phyloP scores from a whole-genome alignment of 2,113 vertebrate genomes.

The Balaenoptera acutorostrata region DNA sequence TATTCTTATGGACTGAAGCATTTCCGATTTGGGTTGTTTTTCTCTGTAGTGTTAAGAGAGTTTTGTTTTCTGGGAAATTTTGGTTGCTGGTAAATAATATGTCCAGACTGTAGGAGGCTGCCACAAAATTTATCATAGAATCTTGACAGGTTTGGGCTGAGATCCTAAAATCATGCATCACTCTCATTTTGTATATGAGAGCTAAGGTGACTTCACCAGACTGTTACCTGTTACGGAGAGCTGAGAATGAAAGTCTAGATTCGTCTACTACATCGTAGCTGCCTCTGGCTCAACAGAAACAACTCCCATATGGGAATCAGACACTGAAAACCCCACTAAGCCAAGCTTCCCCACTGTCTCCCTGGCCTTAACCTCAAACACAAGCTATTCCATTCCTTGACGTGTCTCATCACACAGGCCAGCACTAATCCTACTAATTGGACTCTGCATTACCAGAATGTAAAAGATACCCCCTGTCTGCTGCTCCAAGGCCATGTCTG shows the following conservation, averaged over 20 bases:
- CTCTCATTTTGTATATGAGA: not conserved
- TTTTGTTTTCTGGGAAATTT: constrained; percentile 42
- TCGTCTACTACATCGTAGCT: not conserved
- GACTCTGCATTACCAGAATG: not conserved
- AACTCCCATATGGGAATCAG: not conserved
- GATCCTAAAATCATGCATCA: not conserved
- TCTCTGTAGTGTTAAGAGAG: not conserved
- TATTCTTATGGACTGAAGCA: not conserved
- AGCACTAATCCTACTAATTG: not conserved
- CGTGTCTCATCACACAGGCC: not conserved
- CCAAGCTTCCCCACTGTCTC: not conserved
- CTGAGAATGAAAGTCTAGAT: not conserved
- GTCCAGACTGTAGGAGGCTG: not conserved
- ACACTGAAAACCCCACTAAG: not conserved
- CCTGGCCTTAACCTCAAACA: not conserved
- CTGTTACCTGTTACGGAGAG: not conserved
- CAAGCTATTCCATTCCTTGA: not conserved
- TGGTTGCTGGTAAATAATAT: not conserved
- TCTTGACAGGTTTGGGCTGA: not conserved
- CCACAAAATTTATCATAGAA: not conserved
- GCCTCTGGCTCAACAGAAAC: not conserved
- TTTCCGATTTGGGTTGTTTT: not conserved
- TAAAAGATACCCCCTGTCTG: not conserved
- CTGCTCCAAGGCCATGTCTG: not conserved
- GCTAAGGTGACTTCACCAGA: not conserved